Evolutionary conservation across 2,113 vertebrate genomes (phyloP), one percentile per base, ranked within the genome.

Genomic region (Menura novaehollandiae): DNA sequence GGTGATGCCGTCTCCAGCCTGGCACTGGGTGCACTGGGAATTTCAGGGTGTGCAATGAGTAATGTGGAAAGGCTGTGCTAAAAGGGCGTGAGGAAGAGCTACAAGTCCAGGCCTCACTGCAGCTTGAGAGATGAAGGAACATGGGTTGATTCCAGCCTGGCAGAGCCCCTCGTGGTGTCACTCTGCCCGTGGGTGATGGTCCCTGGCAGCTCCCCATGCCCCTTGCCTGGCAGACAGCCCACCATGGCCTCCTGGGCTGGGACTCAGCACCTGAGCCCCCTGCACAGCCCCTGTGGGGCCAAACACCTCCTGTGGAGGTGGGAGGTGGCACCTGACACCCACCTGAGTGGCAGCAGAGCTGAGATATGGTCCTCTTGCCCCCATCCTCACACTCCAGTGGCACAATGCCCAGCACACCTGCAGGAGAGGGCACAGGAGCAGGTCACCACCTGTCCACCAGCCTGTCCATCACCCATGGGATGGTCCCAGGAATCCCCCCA

Each of bases 301-400:
- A 49, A 67, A 49, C 1, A 6, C 3, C 0, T 80, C 51, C 60
- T 32, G 33, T 4, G 24, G 43, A 73, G 21, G 27, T 32, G 60
- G 74, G 32, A 71, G 20, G 17, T 26, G 59, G 83, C 6, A 15
- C 44, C 26, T 3, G 1, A 23, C 58, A 67, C 59, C 46, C 96
- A 99, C 99, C 99, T 92, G 99, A 98, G 95, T 99, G 99, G 92
- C 99, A 99, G 81, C 98, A 98, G 62, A 99, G 97, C 66, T 98
- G 98, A 16, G 97, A 97, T 87, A 99, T 94, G 0, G 94, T 95
- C 97, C 97, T 98, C 91, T 98, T 98, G 74, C 97, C 98, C 66
- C 98, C 98, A 53, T 98, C 90, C n/a, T 97, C 96, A 1, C 98
- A 88, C 47, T 98, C 97, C 94, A 99, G 96, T 0, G 98, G 98